A percentile compares a stretch with the other conserved stretches of the same genome.
These are phyloP conservation scores for Lordiphosa stackelbergi DNA, from an alignment of 1,140 invertebrate genomes.

Conservation along the genomic window DNA sequence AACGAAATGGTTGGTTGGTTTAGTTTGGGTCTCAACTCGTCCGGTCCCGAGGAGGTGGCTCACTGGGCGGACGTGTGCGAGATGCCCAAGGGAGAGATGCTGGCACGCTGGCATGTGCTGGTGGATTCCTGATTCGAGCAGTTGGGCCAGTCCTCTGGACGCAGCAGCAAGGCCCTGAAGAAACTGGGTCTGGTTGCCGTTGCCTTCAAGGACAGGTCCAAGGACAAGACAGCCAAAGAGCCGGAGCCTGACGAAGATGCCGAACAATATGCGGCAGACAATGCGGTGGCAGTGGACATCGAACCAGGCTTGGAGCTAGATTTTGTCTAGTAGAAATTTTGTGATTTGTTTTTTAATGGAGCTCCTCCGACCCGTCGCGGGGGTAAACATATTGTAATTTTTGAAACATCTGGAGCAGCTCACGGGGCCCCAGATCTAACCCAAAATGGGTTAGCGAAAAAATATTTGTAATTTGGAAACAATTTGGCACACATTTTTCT, in stretches of 20 bases:
- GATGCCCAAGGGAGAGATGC: constrained; percentile 76
- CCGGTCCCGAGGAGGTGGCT: constrained; percentile 92
- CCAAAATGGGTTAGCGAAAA: constrained; percentile 17
- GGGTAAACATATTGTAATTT: constrained; percentile 26
- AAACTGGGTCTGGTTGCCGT: constrained; percentile 60
- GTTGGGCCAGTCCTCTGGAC: constrained; percentile 70
- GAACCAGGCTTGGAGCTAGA: constrained; percentile 71
- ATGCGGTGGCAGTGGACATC: constrained; percentile 72
- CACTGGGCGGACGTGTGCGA: constrained; percentile 95
- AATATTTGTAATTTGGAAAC: constrained; percentile 61
- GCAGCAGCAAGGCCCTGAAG: constrained; percentile 55
- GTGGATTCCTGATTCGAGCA: constrained; percentile 79
- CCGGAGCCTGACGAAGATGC: constrained; percentile 26
- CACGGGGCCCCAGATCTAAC: constrained; percentile 19
- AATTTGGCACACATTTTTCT: constrained; percentile 57
- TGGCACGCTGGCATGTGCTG: constrained; percentile 85
- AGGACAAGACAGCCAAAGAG: constrained; percentile 54
- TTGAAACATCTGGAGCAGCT: constrained; percentile 20
- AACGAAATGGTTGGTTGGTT: constrained; percentile 98
- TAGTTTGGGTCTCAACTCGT: constrained; percentile 92
- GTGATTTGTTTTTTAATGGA: constrained; percentile 50
- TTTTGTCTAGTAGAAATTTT: constrained; percentile 59
- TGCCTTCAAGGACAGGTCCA: constrained; percentile 70
- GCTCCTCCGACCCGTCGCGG: not conserved
- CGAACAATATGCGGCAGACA: constrained; percentile 45